Evolutionary conservation across 92 coral and sea anemone species (phyloP).

Genomic region (Metridium senile): DNA sequence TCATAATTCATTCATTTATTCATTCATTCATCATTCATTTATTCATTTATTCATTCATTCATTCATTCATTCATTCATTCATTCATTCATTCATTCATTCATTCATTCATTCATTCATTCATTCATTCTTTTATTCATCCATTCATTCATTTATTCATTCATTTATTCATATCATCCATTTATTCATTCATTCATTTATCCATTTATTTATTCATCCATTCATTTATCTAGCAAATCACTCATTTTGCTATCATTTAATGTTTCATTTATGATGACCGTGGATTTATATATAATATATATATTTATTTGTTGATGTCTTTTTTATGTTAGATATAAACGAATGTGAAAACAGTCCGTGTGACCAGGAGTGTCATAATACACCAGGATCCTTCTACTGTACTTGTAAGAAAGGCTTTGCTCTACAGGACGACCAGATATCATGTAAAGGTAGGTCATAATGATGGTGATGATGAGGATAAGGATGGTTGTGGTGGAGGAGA

Average conservation of each 20-base stretch:
- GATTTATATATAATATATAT: no score
- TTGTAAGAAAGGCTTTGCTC: slow-evolving; percentile 76
- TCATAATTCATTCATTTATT: background rate
- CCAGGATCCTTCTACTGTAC: slow-evolving; percentile 94
- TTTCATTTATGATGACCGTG: no score
- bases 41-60: no score
- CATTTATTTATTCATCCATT: no score
- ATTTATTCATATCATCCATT: no score
- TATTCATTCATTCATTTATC: no score
- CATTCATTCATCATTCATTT: background rate
- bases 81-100: background rate
- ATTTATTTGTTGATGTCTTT: background rate
- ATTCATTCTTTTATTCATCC: background rate
- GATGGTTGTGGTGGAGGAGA: background rate
- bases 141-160: no score
- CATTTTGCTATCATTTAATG: no score
- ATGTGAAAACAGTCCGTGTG: slow-evolving; percentile 82
- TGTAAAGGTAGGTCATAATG: slow-evolving; percentile 69
- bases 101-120: background rate
- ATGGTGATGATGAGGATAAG: background rate
- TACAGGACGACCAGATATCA: slow-evolving; percentile 67
- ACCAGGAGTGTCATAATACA: slow-evolving; percentile 89
- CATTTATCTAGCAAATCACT: no score
- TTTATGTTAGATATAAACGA: slow-evolving; percentile 78
- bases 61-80: no score